Base-by-base conservation (phyloP, 1,140 invertebrate genomes). In the Bombus confusus region DNA sequence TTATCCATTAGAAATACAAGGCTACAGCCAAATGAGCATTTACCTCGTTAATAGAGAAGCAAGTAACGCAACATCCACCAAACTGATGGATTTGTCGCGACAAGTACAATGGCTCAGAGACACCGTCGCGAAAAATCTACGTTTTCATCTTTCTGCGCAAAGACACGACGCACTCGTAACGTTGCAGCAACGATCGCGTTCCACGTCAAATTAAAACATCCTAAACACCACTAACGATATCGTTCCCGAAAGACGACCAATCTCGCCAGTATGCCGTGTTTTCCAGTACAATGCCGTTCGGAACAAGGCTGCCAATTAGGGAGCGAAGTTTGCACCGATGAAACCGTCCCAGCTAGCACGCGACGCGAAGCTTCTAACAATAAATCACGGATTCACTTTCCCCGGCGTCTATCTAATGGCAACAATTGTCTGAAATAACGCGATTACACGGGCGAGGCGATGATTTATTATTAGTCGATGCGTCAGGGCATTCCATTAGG, bases 391-490 rank as follows among this genome's bases (percentile, higher is more conserved):
- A 52, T 73, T 72, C 69, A 43, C 74, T 73, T 80, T 80, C 57
- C 39, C 31, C 47, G 83, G 75, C 37, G 75, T 34, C 57, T 31
- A 59, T 80, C 77, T 73, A 64, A 62, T 72, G 75, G 83, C 66
- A 80, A 85, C 69, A 64, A 85, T 85, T 80, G 83, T 79, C 83
- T 77, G 76, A 73, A 79, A 80, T 80, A 80, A 80, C 77, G 83
- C 76, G 76, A 85, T 85, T 80, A 78, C 82, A 73, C 75, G 68
- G 25, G 78, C 80, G 47, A 37, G 57, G n/a, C 72, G 88, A 79
- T 89, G 83, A 89, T 90, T 87, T 90, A 88, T 88, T 86, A 80
- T 73, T 85, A 79, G 75, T 75, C 75, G 85, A 87, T 87, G 86
- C 86, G 80, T 89, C 87, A 89, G 57, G 66, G 72, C 57, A 78